Evolutionary conservation across 2,888 invertebrate genomes (phyloP).

Genomic region (Amphimallon solstitiale): DNA sequence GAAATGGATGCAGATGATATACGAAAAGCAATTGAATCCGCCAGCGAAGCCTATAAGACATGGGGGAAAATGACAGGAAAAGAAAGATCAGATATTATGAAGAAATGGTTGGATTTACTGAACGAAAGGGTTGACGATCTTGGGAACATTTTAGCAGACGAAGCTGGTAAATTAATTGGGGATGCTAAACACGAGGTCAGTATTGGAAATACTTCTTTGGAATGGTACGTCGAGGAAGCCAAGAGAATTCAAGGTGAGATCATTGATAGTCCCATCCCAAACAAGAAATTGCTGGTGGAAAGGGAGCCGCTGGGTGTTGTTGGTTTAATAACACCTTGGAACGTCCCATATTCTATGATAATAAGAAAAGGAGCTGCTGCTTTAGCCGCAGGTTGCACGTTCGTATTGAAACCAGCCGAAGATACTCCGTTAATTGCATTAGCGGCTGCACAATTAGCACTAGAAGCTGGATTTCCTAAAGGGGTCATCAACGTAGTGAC

Average conservation of each 20-base stretch:
- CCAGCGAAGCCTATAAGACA: too few relatives aligned
- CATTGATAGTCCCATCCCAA: slow-evolving; percentile 75
- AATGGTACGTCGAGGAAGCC: slow-evolving; percentile 98
- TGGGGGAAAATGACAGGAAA: slow-evolving; percentile 82
- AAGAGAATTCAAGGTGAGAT: too few relatives aligned
- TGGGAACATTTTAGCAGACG: slow-evolving; percentile 82
- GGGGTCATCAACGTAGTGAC: too few relatives aligned
- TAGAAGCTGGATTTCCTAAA: slow-evolving; percentile 93
- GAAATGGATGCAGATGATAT: slow-evolving; percentile 84
- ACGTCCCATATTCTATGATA: slow-evolving; percentile 97
- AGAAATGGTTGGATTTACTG: slow-evolving; percentile 84
- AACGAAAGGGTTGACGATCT: slow-evolving; percentile 77
- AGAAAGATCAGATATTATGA: slow-evolving; percentile 72
- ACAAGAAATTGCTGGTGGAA: slow-evolving; percentile 79
- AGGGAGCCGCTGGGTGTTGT: too few relatives aligned
- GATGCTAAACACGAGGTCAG: slow-evolving; percentile 89
- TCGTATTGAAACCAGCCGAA: too few relatives aligned
- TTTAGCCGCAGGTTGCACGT: too few relatives aligned
- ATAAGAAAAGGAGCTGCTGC: slow-evolving; percentile 95
- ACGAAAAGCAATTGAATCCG: slow-evolving; percentile 77
- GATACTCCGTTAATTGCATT: too few relatives aligned
- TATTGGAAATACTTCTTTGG: slow-evolving; percentile 93
- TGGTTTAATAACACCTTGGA: too few relatives aligned
- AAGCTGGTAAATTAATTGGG: slow-evolving; percentile 89
- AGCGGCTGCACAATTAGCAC: slow-evolving; percentile 84